phyloP scores from a whole-genome alignment of 2,797 vertebrate genomes.

The Acridotheres tristis region DNA sequence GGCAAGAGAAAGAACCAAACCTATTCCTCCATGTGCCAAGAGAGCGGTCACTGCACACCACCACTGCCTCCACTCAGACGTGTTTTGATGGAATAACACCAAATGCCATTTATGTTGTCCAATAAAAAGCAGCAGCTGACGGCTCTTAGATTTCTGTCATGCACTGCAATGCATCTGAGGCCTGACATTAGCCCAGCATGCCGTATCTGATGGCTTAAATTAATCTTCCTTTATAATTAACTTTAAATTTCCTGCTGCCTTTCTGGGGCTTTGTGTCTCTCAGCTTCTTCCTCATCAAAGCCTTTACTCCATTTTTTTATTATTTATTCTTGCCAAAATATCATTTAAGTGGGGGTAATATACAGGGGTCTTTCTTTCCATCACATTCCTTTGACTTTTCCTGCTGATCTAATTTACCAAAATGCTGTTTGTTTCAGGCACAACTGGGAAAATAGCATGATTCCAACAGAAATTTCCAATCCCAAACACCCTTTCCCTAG shows the following conservation, averaged over 20 bases:
- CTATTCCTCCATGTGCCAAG: fast-evolving
- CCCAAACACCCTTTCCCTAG: background rate
- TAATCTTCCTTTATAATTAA: slow-evolving; percentile 77
- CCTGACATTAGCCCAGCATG: slow-evolving; percentile 74
- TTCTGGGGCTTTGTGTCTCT: slow-evolving; percentile 64
- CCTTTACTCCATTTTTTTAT: slow-evolving; percentile 21
- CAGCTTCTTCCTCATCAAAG: slow-evolving; percentile 54
- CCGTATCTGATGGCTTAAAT: slow-evolving; percentile 72
- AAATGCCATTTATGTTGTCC: slow-evolving; percentile 51
- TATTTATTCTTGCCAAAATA: slow-evolving; percentile 63
- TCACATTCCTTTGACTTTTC: slow-evolving; percentile 46
- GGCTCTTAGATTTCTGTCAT: slow-evolving; percentile 44
- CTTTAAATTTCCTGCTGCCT: slow-evolving; percentile 72
- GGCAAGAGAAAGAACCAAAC: background rate
- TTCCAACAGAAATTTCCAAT: background rate
- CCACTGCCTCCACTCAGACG: background rate
- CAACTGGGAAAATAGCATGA: slow-evolving; percentile 31
- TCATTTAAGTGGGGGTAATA: slow-evolving; percentile 34
- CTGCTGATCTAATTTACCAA: slow-evolving; percentile 53
- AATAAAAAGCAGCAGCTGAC: slow-evolving; percentile 44
- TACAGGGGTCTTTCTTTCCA: slow-evolving; percentile 37
- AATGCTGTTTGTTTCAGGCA: slow-evolving; percentile 30
- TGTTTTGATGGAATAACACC: slow-evolving; percentile 45
- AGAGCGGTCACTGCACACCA: background rate
- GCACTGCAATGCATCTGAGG: slow-evolving; percentile 55